Conservation (phyloP, 2,888 invertebrate genomes). For the Xylophagus ater region DNA sequence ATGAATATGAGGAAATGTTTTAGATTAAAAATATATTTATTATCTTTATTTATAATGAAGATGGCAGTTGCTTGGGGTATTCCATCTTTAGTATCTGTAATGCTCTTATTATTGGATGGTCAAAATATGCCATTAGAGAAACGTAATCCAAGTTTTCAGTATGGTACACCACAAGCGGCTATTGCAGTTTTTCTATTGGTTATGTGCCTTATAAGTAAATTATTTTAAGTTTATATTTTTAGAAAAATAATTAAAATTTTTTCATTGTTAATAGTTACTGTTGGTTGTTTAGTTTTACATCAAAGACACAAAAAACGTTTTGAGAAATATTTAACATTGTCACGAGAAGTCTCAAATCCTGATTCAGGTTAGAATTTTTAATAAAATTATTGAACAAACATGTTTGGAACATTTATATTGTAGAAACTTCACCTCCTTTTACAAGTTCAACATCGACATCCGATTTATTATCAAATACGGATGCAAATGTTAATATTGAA, state of each 20-base stretch:
- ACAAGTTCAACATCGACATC: conserved; percentile 30
- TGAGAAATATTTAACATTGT: conserved; percentile 51
- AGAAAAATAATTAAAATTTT: conserved; percentile 6
- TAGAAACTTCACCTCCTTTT: neutral
- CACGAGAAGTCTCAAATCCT: conserved; percentile 46
- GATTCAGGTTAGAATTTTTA: conserved; percentile 28
- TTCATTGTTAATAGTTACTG: conserved; percentile 49
- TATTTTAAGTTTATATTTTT: neutral
- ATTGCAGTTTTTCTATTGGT: conserved; percentile 63
- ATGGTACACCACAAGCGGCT: conserved; percentile 65
- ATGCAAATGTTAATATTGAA: conserved; percentile 13
- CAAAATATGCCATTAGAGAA: conserved; percentile 44
- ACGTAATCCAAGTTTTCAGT: conserved; percentile 64
- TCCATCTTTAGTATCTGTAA: conserved; percentile 54
- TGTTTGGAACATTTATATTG: neutral
- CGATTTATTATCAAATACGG: conserved; percentile 28
- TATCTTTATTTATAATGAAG: conserved; percentile 31
- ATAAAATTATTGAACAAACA: neutral
- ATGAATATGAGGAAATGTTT: no score
- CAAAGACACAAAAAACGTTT: conserved; percentile 65
- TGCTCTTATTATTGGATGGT: conserved; percentile 49
- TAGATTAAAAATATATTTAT: conserved; percentile 45
- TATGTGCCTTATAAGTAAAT: conserved; percentile 65
- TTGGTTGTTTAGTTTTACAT: conserved; percentile 71
- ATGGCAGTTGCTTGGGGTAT: conserved; percentile 49